Evolutionary conservation across 2,113 vertebrate species (phyloP), one percentile per base, ranked within the genome.

Genomic region (Toxotes jaculatrix): DNA sequence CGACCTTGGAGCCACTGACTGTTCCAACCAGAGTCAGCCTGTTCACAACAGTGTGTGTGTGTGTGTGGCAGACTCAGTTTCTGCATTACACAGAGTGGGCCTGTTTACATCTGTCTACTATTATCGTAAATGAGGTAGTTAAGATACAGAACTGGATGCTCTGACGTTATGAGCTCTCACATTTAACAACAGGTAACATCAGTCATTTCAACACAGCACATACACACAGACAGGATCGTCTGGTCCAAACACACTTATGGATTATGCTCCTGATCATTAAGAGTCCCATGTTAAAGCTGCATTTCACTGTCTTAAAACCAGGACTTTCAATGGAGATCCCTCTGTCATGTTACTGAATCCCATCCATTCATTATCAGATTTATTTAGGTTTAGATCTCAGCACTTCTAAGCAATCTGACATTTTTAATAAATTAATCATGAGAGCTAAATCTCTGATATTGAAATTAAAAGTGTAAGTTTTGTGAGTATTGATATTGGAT

Each of bases 1-100:
- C 56, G 83, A 85, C 88, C 88, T 85, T 85, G 87, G 57, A 56
- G 73, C 69, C 59, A n/a, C 61, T 23, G 77, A 42, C 68, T n/a
- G 68, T 47, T 73, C 31, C 51, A 53, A 77, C 38, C 11, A 73
- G 42, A 55, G 9, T 27, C 73, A 56, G 61, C 23, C 42, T 36
- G 38, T 56, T 81, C 57, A 45, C 40, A 78, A 32, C 55, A 9
- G 7, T 0, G 40, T 0, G 45, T 27, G 27, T 27, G 27, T n/a
- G 62, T 43, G 32, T 60, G 23, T 0, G 59, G 5, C 14, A 42
- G 17, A 34, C 32, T 75, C 45, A 68, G 73, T 42, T 17, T 61
- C 31, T 17, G n/a, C 55, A 5, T 23, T 6, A 62, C 51, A 69
- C 23, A 13, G 6, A 61, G 59, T 31, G 32, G 16, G 32, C 6